phyloP scores from a whole-genome alignment of 2,113 vertebrate genomes.

The Centropus bengalensis region DNA sequence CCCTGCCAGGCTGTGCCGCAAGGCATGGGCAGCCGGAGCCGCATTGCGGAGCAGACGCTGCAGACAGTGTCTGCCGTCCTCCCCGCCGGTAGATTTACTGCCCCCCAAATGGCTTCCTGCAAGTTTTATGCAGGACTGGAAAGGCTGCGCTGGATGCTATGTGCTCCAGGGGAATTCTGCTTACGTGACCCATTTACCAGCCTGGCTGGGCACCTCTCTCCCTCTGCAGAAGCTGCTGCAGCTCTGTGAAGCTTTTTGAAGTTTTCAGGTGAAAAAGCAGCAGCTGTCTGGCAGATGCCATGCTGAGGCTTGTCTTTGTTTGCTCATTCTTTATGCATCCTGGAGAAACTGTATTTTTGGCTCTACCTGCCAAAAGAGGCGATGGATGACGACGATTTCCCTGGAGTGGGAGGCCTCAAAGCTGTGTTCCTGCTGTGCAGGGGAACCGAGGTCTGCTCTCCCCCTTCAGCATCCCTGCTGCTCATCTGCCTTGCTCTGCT shows the following conservation, averaged over 20 bases:
- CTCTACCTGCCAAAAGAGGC: neutral
- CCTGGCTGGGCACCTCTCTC: neutral
- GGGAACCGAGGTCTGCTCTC: neutral
- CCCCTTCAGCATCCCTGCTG: neutral
- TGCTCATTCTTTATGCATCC: neutral
- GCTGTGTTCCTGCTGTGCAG: neutral
- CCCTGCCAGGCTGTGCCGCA: fast-evolving
- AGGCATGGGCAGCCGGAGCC: neutral
- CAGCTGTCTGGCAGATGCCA: neutral
- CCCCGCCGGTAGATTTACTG: neutral
- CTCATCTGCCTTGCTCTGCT: neutral
- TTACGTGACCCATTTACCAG: neutral
- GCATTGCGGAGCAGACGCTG: conserved; percentile 1
- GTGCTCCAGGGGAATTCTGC: neutral
- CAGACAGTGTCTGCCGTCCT: neutral
- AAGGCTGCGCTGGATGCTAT: neutral
- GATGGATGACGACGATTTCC: neutral
- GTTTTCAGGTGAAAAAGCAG: neutral
- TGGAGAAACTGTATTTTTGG: neutral
- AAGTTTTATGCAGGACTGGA: neutral
- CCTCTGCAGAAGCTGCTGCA: neutral
- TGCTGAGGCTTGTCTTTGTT: conserved; percentile 6
- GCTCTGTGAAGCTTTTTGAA: neutral
- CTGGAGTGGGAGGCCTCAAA: neutral
- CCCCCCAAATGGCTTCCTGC: neutral